Base-by-base conservation (phyloP, 2,113 vertebrate species). In the Etheostoma spectabile region DNA sequence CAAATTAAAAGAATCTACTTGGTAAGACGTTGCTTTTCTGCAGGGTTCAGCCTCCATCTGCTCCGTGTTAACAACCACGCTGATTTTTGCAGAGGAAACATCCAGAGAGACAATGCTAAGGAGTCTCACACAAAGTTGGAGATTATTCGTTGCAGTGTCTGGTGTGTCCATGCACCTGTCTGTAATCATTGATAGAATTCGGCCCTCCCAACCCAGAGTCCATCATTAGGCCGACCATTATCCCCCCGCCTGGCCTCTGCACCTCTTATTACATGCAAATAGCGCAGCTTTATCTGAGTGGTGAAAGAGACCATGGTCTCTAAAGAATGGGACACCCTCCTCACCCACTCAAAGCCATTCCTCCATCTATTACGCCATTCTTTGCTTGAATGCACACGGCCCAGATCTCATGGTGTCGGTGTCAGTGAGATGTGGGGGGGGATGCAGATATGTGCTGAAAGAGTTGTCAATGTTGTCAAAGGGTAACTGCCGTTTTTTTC, bases 221-320 rank as follows among this genome's bases (percentile, higher is more conserved):
- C 55, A 80, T 88, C 87, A 90, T 89, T 89, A 87, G 77, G 46
- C 61, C 60, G 0, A 81, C 88, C 85, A 84, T 93, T 93, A 93
- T 94, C 71, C 75, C 82, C 92, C 83, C 68, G 90, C 85, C 91
- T 93, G 95, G 95, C 92, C 86, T 91, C 93, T 84, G 93, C 4
- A 66, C 91, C 91, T 86, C 88, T 88, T 93, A 95, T 95, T 96
- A 96, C 88, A 96, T 95, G 95, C 89, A 96, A 95, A 96, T 95
- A 89, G 86, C 84, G 80, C 65, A 76, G 88, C 91, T 94, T 94
- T 95, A 95, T 93, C 88, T 92, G 94, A 94, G 93, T 85, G 87
- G 92, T 93, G 94, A 96, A 95, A 91, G 85, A 93, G 94, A 93
- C 74, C 91, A 82, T 85, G 79, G 13, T 13, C 90, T 91, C 86